phyloP scores from a whole-genome alignment of 1,140 invertebrate species.

The Onthophagus taurus region DNA sequence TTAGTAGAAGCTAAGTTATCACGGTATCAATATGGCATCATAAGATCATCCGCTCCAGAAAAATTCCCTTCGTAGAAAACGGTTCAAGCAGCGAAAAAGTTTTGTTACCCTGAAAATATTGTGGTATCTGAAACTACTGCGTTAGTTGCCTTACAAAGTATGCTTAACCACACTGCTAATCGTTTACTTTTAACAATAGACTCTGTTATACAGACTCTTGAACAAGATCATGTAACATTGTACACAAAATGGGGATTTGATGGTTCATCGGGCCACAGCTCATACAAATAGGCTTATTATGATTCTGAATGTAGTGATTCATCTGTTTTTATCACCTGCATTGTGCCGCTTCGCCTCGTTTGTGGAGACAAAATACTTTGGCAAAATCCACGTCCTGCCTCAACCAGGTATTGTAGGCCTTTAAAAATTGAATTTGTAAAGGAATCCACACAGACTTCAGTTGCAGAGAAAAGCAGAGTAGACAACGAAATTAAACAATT shows the following conservation, averaged over 20 bases:
- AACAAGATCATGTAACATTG: not conserved
- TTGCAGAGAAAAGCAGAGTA: too few relatives aligned
- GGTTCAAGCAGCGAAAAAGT: not conserved
- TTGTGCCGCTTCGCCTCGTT: conserved; percentile 6
- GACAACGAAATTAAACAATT: too few relatives aligned
- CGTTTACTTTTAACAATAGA: not conserved
- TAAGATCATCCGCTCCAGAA: not conserved
- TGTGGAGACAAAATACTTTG: conserved; percentile 5
- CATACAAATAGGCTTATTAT: conserved; percentile 9
- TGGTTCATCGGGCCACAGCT: conserved; percentile 5
- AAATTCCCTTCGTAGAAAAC: conserved; percentile 7
- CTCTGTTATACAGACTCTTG: not conserved
- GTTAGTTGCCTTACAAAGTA: conserved; percentile 3
- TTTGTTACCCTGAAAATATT: conserved; percentile 9
- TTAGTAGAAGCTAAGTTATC: conserved; percentile 4
- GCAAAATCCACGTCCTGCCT: conserved; percentile 10
- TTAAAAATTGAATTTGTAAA: conserved; percentile 3
- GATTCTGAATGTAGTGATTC: not conserved
- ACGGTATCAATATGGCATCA: not conserved
- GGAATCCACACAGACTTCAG: too few relatives aligned
- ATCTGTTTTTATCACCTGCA: conserved; percentile 6
- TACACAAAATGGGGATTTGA: conserved; percentile 5
- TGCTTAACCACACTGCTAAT: conserved; percentile 4
- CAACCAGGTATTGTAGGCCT: not conserved
- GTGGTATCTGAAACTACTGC: not conserved